Percentiles rank a stretch among this genome's conserved stretches.
Conservation (phyloP, 1,140 invertebrate species). For the Drosophila lowei region DNA sequence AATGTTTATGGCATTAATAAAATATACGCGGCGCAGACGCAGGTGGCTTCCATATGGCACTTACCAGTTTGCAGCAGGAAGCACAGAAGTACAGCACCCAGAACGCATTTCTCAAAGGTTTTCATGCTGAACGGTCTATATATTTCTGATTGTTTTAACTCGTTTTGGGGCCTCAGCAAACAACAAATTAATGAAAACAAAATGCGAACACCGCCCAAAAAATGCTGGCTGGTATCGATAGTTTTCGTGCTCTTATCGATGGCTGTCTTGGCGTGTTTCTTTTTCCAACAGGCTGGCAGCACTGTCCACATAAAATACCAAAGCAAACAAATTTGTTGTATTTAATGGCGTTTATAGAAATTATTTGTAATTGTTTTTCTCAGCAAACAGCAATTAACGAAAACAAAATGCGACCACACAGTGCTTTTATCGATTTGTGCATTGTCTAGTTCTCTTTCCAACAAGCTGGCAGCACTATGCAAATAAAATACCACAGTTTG, state of each 20-base stretch:
- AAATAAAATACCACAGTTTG: too few species aligned
- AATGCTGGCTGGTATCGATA: slow-evolving; percentile 49
- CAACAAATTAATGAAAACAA: slow-evolving; percentile 51
- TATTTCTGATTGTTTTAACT: neutral
- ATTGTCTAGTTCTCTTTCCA: too few species aligned
- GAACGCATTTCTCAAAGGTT: slow-evolving; percentile 40
- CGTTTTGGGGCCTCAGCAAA: neutral
- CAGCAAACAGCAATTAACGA: too few species aligned
- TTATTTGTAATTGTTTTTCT: too few species aligned
- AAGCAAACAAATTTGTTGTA: too few species aligned
- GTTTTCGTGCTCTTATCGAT: slow-evolving; percentile 20
- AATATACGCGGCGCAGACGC: slow-evolving; percentile 43
- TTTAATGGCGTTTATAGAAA: too few species aligned
- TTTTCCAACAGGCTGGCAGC: neutral
- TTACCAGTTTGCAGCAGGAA: slow-evolving; percentile 69
- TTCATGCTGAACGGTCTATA: slow-evolving; percentile 33
- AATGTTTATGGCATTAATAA: neutral
- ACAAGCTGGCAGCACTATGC: too few species aligned
- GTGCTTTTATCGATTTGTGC: too few species aligned
- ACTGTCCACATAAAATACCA: neutral
- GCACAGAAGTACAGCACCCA: slow-evolving; percentile 39
- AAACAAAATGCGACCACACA: too few species aligned
- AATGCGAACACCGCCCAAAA: slow-evolving; percentile 59
- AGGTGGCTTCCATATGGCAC: neutral
- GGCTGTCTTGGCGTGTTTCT: neutral